Percentiles rank a stretch among this genome's conserved stretches.
These are phyloP conservation scores for Cepphus grylle DNA, from an alignment of 2,113 vertebrate species.

Conservation along the genomic window DNA sequence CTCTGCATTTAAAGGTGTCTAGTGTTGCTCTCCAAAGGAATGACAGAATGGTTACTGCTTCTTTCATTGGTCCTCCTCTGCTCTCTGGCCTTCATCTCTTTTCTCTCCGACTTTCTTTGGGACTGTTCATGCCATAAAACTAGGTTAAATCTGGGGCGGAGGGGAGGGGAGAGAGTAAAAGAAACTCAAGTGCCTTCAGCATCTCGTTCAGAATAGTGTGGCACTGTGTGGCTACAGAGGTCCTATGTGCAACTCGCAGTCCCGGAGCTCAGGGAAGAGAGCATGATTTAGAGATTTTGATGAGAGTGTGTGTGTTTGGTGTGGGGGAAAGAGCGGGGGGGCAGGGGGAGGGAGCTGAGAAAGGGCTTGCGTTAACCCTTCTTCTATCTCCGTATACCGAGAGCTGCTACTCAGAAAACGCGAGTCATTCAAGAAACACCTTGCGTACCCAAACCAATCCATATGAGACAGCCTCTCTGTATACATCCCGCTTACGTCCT, in stretches of 20 bases:
- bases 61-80: constrained; percentile 65
- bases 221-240: constrained; percentile 53
- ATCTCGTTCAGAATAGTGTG: constrained; percentile 60
- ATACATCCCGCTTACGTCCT: neutral
- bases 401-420: neutral
- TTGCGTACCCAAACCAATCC: neutral
- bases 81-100: constrained; percentile 55
- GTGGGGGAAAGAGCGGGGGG: neutral
- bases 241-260: constrained; percentile 35
- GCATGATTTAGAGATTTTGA: constrained; percentile 49
- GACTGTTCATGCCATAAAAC: constrained; percentile 67
- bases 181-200: constrained; percentile 65
- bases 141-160: constrained; percentile 70
- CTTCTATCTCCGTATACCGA: neutral
- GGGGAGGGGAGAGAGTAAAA: constrained; percentile 56
- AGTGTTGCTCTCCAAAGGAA: constrained; percentile 68
- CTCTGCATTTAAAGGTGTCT: constrained; percentile 61
- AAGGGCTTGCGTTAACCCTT: constrained; percentile 31
- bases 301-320: constrained; percentile 11
- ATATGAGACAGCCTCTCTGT: neutral
- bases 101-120: constrained; percentile 68
- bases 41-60: constrained; percentile 68
- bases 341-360: neutral
- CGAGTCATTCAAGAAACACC: neutral
- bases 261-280: constrained; percentile 22